Evolutionary conservation across 1,140 invertebrate species (phyloP).

Genomic region (Octopus sinensis): DNA sequence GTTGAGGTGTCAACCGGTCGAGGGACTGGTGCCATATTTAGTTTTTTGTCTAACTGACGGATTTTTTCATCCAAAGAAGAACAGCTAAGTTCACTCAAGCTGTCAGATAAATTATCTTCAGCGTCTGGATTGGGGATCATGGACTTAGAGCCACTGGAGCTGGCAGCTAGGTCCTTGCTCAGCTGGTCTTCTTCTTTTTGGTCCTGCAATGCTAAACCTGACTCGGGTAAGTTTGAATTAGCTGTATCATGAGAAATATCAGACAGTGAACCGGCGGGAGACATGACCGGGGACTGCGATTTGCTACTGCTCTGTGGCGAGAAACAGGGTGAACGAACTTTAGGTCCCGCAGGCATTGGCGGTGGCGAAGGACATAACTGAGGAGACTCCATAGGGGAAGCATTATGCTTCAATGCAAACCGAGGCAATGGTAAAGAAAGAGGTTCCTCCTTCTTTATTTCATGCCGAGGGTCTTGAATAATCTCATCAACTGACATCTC

Average conservation of each 20-base stretch:
- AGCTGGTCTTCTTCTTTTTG: constrained; percentile 5
- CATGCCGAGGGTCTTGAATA: constrained; percentile 9
- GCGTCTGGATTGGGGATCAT: constrained; percentile 6
- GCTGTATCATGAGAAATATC: constrained; percentile 26
- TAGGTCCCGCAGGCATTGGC: not conserved
- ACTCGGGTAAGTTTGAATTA: constrained; percentile 16
- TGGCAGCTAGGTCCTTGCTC: not conserved
- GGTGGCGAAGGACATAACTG: constrained; percentile 8
- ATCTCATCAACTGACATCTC: not conserved
- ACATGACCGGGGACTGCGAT: constrained; percentile 36
- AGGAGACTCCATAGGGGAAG: constrained; percentile 16
- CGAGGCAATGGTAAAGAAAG: constrained; percentile 78
- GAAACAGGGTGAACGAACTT: constrained; percentile 37
- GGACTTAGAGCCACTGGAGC: not conserved
- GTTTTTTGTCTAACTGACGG: constrained; percentile 80
- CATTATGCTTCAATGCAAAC: constrained; percentile 70
- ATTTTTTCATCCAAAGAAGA: constrained; percentile 79
- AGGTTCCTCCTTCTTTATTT: constrained; percentile 53
- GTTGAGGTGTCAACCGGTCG: constrained; percentile 15
- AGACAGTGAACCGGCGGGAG: constrained; percentile 32
- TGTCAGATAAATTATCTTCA: constrained; percentile 44
- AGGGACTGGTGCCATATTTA: constrained; percentile 30
- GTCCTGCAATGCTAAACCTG: constrained; percentile 6
- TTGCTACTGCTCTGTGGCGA: constrained; percentile 43
- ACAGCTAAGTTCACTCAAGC: constrained; percentile 29